Percentiles rank a stretch among this genome's conserved stretches.
phyloP scores from a whole-genome alignment of 2,797 vertebrate species.

The Botia kubotai region DNA sequence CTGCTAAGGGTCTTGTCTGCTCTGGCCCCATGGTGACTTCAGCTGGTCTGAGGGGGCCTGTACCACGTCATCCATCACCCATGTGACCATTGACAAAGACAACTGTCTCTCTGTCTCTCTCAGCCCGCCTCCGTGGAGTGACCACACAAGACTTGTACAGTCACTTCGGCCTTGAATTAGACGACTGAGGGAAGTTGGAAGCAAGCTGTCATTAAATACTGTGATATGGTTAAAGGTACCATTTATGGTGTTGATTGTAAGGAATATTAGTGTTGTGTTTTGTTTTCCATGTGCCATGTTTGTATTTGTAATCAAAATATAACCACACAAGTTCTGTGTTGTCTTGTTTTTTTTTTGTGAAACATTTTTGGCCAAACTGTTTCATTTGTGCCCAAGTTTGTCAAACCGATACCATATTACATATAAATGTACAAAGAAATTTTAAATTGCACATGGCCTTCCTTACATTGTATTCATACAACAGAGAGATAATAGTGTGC shows the following conservation, averaged over 20 bases:
- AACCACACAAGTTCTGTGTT: background rate
- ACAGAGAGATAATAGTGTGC: background rate
- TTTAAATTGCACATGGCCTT: background rate
- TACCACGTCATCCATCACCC: conserved; percentile 36
- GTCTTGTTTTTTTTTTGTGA: background rate
- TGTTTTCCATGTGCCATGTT: background rate
- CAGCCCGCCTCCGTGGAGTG: conserved; percentile 85
- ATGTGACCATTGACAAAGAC: conserved; percentile 34
- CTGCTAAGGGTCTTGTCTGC: conserved; percentile 25
- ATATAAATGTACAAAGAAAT: conserved; percentile 4
- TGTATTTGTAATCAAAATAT: background rate
- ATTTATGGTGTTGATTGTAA: background rate
- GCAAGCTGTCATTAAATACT: background rate
- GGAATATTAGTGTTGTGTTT: background rate
- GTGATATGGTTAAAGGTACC: background rate
- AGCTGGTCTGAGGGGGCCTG: conserved; percentile 38
- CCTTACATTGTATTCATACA: conserved; percentile 7
- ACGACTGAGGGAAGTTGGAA: conserved; percentile 69
- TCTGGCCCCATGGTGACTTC: conserved; percentile 25
- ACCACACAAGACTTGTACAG: conserved; percentile 79
- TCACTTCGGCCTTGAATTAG: conserved; percentile 87
- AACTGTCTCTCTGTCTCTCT: conserved; percentile 65
- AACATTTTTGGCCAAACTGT: background rate
- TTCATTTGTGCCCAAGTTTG: background rate
- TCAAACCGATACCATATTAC: background rate